Evolutionary conservation across 2,888 invertebrate genomes (phyloP), one percentile per base, ranked within the genome.

Genomic region (Lumbricus terrestris): DNA sequence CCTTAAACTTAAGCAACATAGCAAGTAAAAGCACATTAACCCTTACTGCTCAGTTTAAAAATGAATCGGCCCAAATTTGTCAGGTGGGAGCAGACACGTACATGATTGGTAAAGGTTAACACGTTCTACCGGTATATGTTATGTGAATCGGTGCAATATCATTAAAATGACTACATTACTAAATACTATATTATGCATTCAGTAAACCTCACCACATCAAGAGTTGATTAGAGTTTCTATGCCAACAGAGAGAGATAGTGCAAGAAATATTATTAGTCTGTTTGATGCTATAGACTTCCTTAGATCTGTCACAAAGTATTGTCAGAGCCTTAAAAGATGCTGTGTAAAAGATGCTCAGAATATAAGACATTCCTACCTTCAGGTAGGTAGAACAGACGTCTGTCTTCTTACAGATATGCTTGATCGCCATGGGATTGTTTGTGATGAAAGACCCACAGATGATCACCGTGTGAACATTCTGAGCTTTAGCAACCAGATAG

Each of bases 371-470:
- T 54, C 91, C 90, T 29, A 90, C 90, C 85, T 90, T 37, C 33
- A 90, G 85, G 88, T 42, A 90, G 83, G 34, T 20, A 35, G 89
- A 90, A 54, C 90, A 90, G 37, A 37, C 33, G 23, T 42, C 85
- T 15, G 89, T 90, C 82, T 91, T 91, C n/a, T n/a, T 38, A 33
- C 83, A 33, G 88, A 91, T 89, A 35, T 91, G 91, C 34, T 47
- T 83, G 20, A 89, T 89, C 35, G 90, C 89, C 38, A 42, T n/a
- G 13, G 35, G 35, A 82, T 91, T 91, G 47, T 69, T n/a, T 29
- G 83, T 38, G 88, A 91, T 90, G 90, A 89, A 92, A 42, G 91
- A 91, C 23, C 92, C 92, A 54, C 91, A 91, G 91, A 92, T 90
- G 42, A 90, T 88, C 15, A 88, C 90, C 38, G 89, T 47, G n/a